Evolutionary conservation across 2,888 invertebrate species (phyloP).

Genomic region (Orthonevra nobilis): DNA sequence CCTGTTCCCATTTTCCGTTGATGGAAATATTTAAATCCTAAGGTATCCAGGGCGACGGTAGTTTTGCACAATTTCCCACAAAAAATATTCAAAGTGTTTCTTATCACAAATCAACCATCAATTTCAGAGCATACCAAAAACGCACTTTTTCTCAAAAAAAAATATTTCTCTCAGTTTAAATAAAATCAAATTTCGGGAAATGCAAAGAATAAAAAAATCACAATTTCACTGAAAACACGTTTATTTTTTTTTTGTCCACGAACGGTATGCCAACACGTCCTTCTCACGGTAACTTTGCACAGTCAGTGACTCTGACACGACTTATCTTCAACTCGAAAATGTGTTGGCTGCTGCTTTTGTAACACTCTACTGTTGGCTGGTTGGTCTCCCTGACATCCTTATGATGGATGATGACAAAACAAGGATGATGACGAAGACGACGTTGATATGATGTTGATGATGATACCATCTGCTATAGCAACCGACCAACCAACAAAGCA

Average conservation of each 20-base stretch:
- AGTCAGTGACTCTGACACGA: constrained; percentile 70
- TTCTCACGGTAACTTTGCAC: constrained; percentile 67
- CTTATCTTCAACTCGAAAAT: constrained; percentile 65
- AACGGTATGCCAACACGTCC: constrained; percentile 43
- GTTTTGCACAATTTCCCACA: constrained; percentile 29
- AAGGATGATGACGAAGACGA: constrained; percentile 58
- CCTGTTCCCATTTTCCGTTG: constrained; percentile 80
- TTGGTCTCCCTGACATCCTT: constrained; percentile 66
- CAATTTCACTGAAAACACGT: not conserved
- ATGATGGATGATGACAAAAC: constrained; percentile 68
- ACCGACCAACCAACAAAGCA: constrained; percentile 44
- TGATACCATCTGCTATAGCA: constrained; percentile 57
- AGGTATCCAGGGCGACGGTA: constrained; percentile 78
- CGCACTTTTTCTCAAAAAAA: not conserved
- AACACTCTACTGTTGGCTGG: constrained; percentile 59
- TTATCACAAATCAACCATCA: constrained; percentile 35
- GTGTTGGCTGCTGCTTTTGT: constrained; percentile 30
- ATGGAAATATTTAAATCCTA: constrained; percentile 80
- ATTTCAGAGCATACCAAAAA: too few relatives aligned
- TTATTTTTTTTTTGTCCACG: not conserved
- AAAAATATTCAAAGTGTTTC: constrained; percentile 1
- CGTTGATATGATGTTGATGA: constrained; percentile 63
- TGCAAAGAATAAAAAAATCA: too few relatives aligned
- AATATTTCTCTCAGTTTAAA: not conserved
- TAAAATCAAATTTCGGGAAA: not conserved